Base-by-base conservation (phyloP, 2,113 vertebrate genomes). In the Progne subis region DNA sequence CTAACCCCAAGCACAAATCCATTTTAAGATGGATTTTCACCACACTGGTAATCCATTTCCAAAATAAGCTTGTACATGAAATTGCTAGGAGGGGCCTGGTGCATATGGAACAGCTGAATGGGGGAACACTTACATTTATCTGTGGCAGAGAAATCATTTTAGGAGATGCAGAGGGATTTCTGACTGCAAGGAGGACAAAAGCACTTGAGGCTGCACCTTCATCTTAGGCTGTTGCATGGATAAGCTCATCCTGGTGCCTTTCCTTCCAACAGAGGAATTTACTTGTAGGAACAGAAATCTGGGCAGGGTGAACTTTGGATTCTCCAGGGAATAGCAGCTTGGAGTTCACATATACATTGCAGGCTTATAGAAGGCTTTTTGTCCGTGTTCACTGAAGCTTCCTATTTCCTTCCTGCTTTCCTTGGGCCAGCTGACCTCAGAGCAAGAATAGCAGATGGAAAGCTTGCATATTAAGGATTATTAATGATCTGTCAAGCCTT, bases 361-460 rank as follows among this genome's bases (percentile, higher is more conserved):
- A 67, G 71, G n/a, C 63, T 88, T 55, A 95, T 43, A 96, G 90
- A 80, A 90, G 63, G 25, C 23, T 95, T 96, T 96, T 96, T 95
- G 90, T 95, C 95, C 11, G 0, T 80, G 39, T 83, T 95, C 94
- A 59, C 71, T 94, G 94, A 90, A 90, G 90, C 85, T 93, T 97
- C 91, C 79, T 44, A 43, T 88, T 95, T 95, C 88, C 85, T 96
- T 95, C 94, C 90, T 93, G 90, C 90, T 88, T 90, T 95, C 64
- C 71, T 60, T 70, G 52, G 90, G 75, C 88, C 71, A 95, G 37
- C 63, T 93, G 90, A 96, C 90, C 82, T 86, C 71, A 86, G 71
- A 95, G 75, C 82, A 80, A 32, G 91, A 94, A 93, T 4, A 86
- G 75, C 88, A 95, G 90, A 95, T 83, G 85, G 88, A 94, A 95